phyloP scores from a whole-genome alignment of 2,888 invertebrate genomes.

The Campaea margaritaria region DNA sequence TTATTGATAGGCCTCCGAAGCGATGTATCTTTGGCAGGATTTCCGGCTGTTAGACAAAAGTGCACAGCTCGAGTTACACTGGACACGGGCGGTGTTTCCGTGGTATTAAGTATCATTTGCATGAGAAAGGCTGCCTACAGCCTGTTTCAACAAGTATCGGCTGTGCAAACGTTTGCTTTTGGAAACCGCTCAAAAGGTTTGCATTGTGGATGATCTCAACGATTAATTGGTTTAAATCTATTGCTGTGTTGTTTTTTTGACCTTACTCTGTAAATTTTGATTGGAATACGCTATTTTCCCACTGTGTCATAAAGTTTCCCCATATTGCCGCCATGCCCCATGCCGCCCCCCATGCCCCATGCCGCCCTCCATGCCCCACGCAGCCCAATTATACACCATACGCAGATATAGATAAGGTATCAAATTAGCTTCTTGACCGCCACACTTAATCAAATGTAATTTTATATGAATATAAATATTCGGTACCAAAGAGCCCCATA shows the following conservation, averaged over 20 bases:
- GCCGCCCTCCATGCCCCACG: no score
- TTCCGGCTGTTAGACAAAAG: constrained; percentile 32
- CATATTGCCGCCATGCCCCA: no score
- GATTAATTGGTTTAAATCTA: constrained; percentile 10
- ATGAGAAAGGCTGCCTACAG: constrained; percentile 58
- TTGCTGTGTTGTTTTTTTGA: neutral
- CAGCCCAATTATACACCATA: no score
- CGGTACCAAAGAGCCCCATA: no score
- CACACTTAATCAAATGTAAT: no score
- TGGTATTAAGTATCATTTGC: constrained; percentile 55
- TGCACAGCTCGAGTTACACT: constrained; percentile 41
- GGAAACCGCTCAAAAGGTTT: constrained; percentile 43
- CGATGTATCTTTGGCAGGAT: constrained; percentile 27
- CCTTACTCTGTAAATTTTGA: neutral
- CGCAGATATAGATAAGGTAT: no score
- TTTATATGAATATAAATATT: no score
- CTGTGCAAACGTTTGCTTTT: constrained; percentile 49
- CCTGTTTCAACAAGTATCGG: constrained; percentile 50
- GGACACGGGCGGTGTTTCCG: constrained; percentile 43
- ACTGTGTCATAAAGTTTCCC: no score
- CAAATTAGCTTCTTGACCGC: no score
- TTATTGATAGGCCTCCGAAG: constrained; percentile 37
- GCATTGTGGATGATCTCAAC: constrained; percentile 36
- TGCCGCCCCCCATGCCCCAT: no score
- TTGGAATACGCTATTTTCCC: no score